phyloP scores from a whole-genome alignment of 2,113 vertebrate species.

The Petromus typicus region DNA sequence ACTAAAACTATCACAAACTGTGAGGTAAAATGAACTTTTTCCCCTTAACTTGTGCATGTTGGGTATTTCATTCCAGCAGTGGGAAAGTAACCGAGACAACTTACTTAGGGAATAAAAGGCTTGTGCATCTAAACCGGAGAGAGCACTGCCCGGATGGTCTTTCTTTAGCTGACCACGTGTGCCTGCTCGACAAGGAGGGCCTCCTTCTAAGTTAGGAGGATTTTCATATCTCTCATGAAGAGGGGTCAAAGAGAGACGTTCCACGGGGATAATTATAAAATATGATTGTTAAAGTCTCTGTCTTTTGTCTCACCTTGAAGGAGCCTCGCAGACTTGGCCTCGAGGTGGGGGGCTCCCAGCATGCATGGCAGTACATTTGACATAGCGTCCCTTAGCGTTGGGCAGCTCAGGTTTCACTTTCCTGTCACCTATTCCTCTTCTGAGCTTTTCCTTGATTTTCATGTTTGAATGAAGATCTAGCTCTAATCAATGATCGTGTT shows the following conservation, averaged over 20 bases:
- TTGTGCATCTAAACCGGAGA: not conserved
- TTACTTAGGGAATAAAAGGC: not conserved
- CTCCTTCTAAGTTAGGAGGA: not conserved
- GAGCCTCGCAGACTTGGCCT: not conserved
- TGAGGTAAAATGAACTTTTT: not conserved
- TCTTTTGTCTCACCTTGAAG: not conserved
- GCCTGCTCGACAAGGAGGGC: not conserved
- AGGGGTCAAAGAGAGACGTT: not conserved
- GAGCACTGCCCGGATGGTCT: not conserved
- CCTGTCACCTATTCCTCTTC: not conserved
- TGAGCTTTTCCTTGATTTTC: conserved; percentile 5
- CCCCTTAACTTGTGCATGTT: not conserved
- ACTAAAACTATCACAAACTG: not conserved
- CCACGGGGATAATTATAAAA: not conserved
- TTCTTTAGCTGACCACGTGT: not conserved
- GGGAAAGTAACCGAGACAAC: not conserved
- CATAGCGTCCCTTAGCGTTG: not conserved
- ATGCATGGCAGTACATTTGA: not conserved
- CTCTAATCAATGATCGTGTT: not conserved
- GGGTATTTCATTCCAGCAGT: not conserved
- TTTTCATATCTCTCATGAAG: not conserved
- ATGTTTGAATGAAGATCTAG: not conserved
- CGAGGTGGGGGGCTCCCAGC: not conserved
- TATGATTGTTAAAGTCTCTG: not conserved
- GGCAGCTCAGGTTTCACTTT: not conserved